These are phyloP conservation scores for Conopomorpha cramerella DNA, from an alignment of 1,140 invertebrate species.

Conservation along the genomic window DNA sequence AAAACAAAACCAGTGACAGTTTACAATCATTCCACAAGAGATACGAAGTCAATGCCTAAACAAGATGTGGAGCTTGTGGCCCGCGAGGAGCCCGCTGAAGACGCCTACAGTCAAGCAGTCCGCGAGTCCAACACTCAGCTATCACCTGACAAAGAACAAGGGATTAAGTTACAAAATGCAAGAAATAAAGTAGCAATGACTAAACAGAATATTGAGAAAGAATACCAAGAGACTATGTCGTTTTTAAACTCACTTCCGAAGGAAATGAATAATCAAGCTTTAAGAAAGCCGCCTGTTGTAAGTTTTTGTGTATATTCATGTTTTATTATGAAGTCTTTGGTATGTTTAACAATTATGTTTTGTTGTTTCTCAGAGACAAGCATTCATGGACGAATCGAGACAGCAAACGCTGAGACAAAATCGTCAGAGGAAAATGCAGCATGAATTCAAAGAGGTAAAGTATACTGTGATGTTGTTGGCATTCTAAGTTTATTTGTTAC, in stretches of 20 bases:
- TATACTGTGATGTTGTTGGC: too few species aligned
- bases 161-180: constrained; percentile 20
- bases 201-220: constrained; percentile 45
- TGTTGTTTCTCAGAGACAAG: constrained; percentile 28
- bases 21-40: constrained; percentile 41
- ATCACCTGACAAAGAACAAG: constrained; percentile 12
- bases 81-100: constrained; percentile 16
- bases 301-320: constrained; percentile 18
- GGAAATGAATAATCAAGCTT: too few species aligned
- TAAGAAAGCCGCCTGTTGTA: constrained; percentile 22
- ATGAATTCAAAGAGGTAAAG: constrained; percentile 35
- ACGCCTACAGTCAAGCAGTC: constrained; percentile 41
- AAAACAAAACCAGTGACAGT: too few species aligned
- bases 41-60: constrained; percentile 20
- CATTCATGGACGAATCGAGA: constrained; percentile 28
- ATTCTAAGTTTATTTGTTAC: too few species aligned
- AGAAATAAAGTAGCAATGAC: constrained; percentile 37
- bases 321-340: constrained; percentile 5
- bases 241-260: constrained; percentile 49
- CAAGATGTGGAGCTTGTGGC: constrained; percentile 23
- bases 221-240: constrained; percentile 40
- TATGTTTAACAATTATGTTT: constrained; percentile 4
- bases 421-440: constrained; percentile 29
- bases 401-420: constrained; percentile 22
- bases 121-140: constrained; percentile 18